A percentile compares a stretch with the other conserved stretches of the same genome.
Conservation (phyloP, 2,797 vertebrate species). For the Zalophus californianus region DNA sequence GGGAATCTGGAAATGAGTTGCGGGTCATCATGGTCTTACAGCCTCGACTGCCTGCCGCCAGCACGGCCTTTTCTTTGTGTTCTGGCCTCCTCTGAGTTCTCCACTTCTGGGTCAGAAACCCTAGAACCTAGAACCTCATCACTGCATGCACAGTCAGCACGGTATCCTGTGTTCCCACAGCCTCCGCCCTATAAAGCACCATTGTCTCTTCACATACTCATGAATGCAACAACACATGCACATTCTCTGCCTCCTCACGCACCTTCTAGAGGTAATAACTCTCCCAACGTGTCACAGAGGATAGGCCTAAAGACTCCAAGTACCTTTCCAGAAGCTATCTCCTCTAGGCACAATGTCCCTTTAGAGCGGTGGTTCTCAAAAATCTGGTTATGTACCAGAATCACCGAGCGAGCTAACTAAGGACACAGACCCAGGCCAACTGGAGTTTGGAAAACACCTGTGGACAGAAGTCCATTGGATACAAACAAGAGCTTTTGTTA, state of each 20-base stretch:
- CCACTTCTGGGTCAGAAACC: background rate
- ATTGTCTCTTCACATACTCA: background rate
- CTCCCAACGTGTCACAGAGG: background rate
- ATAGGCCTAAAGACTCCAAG: background rate
- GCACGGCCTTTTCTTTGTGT: background rate
- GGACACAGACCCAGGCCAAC: background rate
- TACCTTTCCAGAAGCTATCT: background rate
- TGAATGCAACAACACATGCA: background rate
- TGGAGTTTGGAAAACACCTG: background rate
- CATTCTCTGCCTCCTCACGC: background rate
- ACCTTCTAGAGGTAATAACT: background rate
- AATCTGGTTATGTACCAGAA: background rate
- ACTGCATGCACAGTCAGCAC: fast-evolving
- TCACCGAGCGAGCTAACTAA: background rate
- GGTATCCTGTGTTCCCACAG: background rate
- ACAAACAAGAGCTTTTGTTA: background rate
- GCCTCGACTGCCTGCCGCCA: background rate
- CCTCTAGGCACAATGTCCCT: background rate
- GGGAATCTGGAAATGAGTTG: background rate
- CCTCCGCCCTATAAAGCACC: background rate
- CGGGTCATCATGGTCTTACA: background rate
- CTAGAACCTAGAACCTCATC: background rate
- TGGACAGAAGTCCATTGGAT: background rate
- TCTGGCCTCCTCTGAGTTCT: background rate
- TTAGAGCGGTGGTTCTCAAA: background rate